phyloP scores from a whole-genome alignment of 2,113 vertebrate species.

The Hydrochoerus hydrochaeris region DNA sequence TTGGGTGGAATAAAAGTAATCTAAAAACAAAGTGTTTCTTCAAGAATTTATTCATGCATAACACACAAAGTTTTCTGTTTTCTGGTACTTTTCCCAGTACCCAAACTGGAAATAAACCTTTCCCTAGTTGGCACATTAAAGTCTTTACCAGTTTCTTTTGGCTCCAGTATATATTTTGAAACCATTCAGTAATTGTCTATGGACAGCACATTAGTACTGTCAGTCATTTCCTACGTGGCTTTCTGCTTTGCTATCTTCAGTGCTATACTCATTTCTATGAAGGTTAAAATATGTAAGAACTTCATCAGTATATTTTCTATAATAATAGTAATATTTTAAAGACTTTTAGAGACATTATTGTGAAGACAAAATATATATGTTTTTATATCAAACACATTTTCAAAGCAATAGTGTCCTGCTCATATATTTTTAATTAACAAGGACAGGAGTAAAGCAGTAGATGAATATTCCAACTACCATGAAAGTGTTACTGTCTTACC shows the following conservation, averaged over 20 bases:
- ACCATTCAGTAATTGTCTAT: accelerated
- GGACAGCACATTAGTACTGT: not conserved
- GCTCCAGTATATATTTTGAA: not conserved
- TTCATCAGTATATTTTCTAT: not conserved
- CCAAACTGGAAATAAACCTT: not conserved
- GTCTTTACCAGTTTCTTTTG: not conserved
- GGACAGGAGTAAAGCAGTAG: not conserved
- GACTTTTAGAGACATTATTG: not conserved
- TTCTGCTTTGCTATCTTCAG: not conserved
- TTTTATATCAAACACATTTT: not conserved
- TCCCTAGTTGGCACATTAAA: not conserved
- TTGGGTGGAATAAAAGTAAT: not conserved
- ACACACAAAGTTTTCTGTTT: not conserved
- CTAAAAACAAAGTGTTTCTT: not conserved
- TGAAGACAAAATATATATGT: not conserved
- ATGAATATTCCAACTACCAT: not conserved
- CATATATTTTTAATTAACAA: not conserved
- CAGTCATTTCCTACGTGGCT: not conserved
- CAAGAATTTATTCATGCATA: not conserved
- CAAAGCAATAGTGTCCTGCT: not conserved
- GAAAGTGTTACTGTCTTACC: not conserved
- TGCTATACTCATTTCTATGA: not conserved
- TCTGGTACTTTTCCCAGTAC: not conserved
- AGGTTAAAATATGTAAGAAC: not conserved
- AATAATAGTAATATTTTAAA: not conserved